These are phyloP conservation scores for Poecile atricapillus DNA, from an alignment of 2,113 vertebrate species.

Conservation along the genomic window DNA sequence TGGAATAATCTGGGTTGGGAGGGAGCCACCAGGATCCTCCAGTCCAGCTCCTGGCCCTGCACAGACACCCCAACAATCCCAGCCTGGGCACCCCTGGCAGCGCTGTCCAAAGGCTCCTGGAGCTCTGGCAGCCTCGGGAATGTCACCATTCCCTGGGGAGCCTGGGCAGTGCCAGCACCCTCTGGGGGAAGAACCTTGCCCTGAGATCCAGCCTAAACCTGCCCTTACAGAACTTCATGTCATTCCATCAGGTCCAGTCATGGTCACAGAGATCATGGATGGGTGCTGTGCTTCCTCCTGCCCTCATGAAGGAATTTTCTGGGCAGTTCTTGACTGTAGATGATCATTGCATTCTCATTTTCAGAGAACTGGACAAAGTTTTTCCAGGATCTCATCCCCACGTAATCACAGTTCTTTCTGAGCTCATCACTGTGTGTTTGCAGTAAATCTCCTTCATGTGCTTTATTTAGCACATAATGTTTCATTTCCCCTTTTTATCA, in stretches of 20 bases:
- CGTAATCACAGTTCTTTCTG: neutral
- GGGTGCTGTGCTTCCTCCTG: neutral
- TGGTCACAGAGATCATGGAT: neutral
- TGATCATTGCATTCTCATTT: neutral
- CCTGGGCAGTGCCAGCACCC: neutral
- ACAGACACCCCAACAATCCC: rapidly evolving
- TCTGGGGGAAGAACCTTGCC: neutral
- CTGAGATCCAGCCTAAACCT: rapidly evolving
- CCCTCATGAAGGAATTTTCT: neutral
- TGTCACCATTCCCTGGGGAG: neutral
- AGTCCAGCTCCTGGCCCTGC: rapidly evolving
- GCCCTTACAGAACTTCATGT: neutral
- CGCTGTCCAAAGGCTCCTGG: rapidly evolving
- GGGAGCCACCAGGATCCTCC: rapidly evolving
- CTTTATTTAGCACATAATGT: neutral
- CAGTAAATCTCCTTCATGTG: neutral
- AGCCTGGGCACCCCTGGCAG: neutral
- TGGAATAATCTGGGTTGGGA: neutral
- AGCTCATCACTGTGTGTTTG: neutral
- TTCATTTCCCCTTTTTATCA: neutral
- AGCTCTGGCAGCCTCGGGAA: neutral
- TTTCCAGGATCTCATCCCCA: neutral
- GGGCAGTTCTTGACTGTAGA: neutral
- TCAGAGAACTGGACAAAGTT: neutral
- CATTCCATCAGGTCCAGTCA: neutral